phyloP scores from a whole-genome alignment of 1,140 invertebrate species.

The Zaprionus nigranus region DNA sequence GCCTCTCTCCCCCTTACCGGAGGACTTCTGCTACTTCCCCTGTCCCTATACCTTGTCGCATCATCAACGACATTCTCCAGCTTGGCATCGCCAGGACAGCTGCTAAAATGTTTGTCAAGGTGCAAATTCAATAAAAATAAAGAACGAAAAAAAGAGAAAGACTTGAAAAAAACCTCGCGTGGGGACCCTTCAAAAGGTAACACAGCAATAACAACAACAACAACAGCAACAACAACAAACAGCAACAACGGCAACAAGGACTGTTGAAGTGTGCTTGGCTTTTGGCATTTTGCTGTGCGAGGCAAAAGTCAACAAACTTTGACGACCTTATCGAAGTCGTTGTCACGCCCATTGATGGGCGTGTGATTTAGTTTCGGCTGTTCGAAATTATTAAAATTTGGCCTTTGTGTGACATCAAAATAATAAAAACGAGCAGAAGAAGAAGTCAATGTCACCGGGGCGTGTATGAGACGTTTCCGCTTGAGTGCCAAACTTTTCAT shows the following conservation, averaged over 20 bases:
- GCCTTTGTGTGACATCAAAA: slow-evolving; percentile 53
- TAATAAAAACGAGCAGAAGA: slow-evolving; percentile 18
- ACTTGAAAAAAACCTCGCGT: slow-evolving; percentile 22
- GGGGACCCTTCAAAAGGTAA: slow-evolving; percentile 1
- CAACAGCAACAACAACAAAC: neutral
- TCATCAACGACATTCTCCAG: neutral
- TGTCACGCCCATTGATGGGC: slow-evolving; percentile 52
- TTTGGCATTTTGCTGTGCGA: slow-evolving; percentile 36
- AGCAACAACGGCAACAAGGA: neutral
- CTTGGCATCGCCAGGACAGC: slow-evolving; percentile 20
- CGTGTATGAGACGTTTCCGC: slow-evolving; percentile 10
- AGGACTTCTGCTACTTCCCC: neutral
- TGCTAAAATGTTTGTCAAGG: slow-evolving; percentile 56
- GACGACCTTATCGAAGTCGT: slow-evolving; percentile 54
- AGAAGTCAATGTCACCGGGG: slow-evolving; percentile 9
- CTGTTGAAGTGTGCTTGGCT: slow-evolving; percentile 11
- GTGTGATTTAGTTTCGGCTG: slow-evolving; percentile 47
- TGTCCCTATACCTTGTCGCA: neutral
- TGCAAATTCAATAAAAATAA: slow-evolving; percentile 58
- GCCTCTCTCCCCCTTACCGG: neutral
- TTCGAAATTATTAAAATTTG: slow-evolving; percentile 54
- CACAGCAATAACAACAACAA: neutral
- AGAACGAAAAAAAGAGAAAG: slow-evolving; percentile 22
- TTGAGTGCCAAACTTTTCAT: slow-evolving; percentile 48
- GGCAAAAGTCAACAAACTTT: slow-evolving; percentile 46